Base-by-base conservation (phyloP, 23 tunicate species). In the Clavelina lepadiformis region DNA sequence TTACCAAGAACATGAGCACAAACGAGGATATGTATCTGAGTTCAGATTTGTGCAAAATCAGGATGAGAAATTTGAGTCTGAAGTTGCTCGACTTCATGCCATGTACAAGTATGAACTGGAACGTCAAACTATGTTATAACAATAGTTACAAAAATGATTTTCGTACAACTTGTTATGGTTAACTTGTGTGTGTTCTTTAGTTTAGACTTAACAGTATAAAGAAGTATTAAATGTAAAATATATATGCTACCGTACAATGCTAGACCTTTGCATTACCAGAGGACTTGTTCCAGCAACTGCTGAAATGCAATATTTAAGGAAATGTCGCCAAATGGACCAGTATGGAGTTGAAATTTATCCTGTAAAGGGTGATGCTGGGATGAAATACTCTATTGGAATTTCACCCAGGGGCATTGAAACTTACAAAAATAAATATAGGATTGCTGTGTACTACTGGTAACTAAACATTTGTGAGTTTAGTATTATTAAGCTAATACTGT, bases 331-430 rank as follows among this genome's bases (percentile, higher is more conserved):
- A 33, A 56, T 89, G 35, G 97, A 89, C 38, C 33, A 75, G 83
- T 89, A 89, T 36, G 97, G 97, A 3, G 75, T 89, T 8, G 97
- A 89, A 64, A 26, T 81, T 29, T 69, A 81, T 62, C 31, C 74
- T 1, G 88, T 76, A 24, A 75, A 81, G 29, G 82, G 79, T 27
- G 87, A 80, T 13, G 71, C 69, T 22, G 88, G 83, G 6, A 46
- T 56, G 63, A 67, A 89, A 19, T 75, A 74, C 41, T 45, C 21
- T 7, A 72, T 89, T 56, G 97, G 97, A 11, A 46, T 89, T 23
- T 89, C 97, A 5, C 80, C 87, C 13, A 72, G 80, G 63, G 97
- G 97, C 44, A 75, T 89, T 25, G 97, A 89, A 75, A 70, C 63
- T 6, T 74, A 71, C 56, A 89, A 89, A 56, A 75, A 89, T 60